A percentile compares a stretch with the other conserved stretches of the same genome.
These are phyloP conservation scores for Condylura cristata DNA, from an alignment of 2,113 vertebrate species.

Conservation along the genomic window DNA sequence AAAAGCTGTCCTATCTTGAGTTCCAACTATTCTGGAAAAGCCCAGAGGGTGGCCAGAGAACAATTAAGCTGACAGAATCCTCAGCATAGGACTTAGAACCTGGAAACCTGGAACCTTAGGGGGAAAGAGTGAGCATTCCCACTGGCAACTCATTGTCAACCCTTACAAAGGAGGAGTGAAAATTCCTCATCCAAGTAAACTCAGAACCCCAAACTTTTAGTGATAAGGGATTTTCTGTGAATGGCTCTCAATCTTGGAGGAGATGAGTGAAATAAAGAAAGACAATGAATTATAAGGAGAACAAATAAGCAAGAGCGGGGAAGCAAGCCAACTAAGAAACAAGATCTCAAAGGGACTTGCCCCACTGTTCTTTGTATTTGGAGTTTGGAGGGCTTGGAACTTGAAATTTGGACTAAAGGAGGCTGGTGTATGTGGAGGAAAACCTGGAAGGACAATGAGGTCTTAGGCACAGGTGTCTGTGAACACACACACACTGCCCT, in stretches of 20 bases:
- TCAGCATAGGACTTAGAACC: not conserved
- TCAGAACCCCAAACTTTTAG: not conserved
- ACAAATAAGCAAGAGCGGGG: not conserved
- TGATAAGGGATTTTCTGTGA: not conserved
- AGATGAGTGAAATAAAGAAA: not conserved
- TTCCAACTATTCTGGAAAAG: not conserved
- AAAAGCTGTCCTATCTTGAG: not conserved
- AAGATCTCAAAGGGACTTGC: not conserved
- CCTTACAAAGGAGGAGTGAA: not conserved
- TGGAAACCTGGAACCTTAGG: not conserved
- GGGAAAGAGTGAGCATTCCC: not conserved
- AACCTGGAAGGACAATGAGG: not conserved
- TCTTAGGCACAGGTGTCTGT: not conserved
- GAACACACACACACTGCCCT: not conserved
- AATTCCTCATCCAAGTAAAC: not conserved
- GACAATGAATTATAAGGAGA: not conserved
- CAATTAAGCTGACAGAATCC: not conserved
- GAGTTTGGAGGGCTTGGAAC: not conserved
- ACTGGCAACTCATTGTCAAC: not conserved
- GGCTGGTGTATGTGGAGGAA: not conserved
- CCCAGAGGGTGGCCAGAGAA: not conserved
- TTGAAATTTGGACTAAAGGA: not conserved
- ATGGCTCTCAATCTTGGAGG: not conserved
- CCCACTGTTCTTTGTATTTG: not conserved
- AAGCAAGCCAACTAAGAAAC: not conserved